phyloP scores from a whole-genome alignment of 2,888 invertebrate genomes.

The Schizaphis graminum region DNA sequence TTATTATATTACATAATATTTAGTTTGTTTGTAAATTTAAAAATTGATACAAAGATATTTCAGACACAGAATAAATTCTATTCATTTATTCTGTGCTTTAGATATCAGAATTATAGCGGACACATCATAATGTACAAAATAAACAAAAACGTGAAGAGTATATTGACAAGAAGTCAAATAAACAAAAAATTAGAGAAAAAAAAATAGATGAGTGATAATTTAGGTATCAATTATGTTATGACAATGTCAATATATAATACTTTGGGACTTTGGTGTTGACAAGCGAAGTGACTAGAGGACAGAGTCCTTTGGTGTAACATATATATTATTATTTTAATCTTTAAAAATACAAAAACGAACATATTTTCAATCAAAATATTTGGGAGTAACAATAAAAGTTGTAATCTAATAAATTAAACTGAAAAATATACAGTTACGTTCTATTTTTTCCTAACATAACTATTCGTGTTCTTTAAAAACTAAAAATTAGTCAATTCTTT shows the following conservation, averaged over 20 bases:
- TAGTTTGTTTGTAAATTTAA: background rate
- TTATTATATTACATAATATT: too few species aligned
- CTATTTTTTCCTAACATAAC: background rate
- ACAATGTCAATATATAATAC: background rate
- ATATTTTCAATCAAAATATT: background rate
- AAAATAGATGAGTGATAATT: background rate
- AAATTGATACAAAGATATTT: background rate
- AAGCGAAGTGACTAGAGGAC: background rate
- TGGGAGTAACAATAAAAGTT: background rate
- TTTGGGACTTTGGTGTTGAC: too few species aligned
- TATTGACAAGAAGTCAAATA: background rate
- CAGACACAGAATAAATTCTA: too few species aligned
- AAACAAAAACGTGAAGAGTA: background rate
- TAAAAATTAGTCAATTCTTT: background rate
- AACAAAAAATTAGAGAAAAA: background rate
- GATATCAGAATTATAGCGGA: background rate
- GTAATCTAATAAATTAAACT: background rate
- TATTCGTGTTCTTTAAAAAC: background rate
- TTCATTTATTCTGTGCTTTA: background rate
- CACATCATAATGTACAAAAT: background rate
- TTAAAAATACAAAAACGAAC: background rate
- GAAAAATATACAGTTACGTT: background rate
- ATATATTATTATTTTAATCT: background rate
- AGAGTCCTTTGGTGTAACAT: background rate
- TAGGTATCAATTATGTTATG: background rate